Base-by-base conservation (phyloP, 2,888 invertebrate genomes). In the Merodon equestris region DNA sequence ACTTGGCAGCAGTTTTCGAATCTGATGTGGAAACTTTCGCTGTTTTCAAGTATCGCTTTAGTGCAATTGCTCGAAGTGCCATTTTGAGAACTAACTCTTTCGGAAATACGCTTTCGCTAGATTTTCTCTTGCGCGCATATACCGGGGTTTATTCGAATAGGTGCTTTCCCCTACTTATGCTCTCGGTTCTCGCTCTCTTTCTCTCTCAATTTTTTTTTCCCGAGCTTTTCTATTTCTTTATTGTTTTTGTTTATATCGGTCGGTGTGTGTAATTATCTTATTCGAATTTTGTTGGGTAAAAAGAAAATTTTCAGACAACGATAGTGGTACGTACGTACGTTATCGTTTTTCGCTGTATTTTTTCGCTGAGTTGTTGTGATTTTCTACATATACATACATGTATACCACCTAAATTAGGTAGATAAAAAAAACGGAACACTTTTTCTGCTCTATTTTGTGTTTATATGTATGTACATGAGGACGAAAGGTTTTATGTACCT, bases 331-430 rank as follows among this genome's bases (percentile, higher is more conserved):
- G 27, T 27, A 27, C 27, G 27, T 27, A 51, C 19, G 40, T 68
- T 63, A 44, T 71, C 56, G 18, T 56, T 42, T 77, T 67, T 73
- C 44, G 60, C 42, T 66, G 64, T 72, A 18, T 60, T 42, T 73
- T 77, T 77, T 73, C 77, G 68, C 79, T 79, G 63, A 79, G 79
- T 74, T 73, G 54, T 63, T 70, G 53, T 72, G 72, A 64, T 72
- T 64, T 27, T 71, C 57, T 42, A 42, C 42, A 56, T 71, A 45
- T 64, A 57, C 13, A 47, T 57, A 51, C 51, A 7, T 27, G 57
- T 60, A 61, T 58, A 58, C 63, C 63, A 64, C 60, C 74, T 64
- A 70, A 73, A 73, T 74, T 64, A 74, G 73, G 74, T 74, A 70
- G 27, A 27, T 18, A 58, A 64, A 58, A 40, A 70, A 58, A 58